Evolutionary conservation across 2,113 vertebrate species (phyloP).

Genomic region (Anguilla japonica): DNA sequence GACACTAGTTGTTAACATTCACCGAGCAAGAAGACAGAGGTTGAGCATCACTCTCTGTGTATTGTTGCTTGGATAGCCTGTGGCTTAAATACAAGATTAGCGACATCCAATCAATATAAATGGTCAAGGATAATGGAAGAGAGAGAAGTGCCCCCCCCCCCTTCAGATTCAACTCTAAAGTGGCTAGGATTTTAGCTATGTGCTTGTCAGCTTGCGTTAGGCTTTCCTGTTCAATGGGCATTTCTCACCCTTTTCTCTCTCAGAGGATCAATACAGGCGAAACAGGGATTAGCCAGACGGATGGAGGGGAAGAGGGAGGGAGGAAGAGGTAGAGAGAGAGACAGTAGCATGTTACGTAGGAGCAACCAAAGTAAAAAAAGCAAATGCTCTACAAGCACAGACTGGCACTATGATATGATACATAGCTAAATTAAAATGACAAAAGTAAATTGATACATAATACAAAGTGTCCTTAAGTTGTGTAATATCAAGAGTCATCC

Average conservation of each 20-base stretch:
- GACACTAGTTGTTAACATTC: not conserved
- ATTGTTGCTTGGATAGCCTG: not conserved
- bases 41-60: not conserved
- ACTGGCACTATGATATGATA: too few relatives aligned
- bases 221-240: constrained; percentile 35
- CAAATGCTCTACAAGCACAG: too few relatives aligned
- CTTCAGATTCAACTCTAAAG: constrained; percentile 14
- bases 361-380: too few relatives aligned
- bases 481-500: too few relatives aligned
- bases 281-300: constrained; percentile 22
- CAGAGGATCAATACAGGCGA: constrained; percentile 52
- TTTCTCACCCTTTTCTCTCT: constrained; percentile 51
- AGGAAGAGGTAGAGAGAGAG: not conserved
- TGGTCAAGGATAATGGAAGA: constrained; percentile 19
- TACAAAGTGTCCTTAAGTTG: too few relatives aligned
- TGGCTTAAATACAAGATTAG: not conserved
- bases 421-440: not conserved
- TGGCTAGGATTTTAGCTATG: constrained; percentile 43
- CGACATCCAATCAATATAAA: not conserved
- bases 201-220: constrained; percentile 52
- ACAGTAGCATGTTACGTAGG: too few relatives aligned
- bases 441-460: too few relatives aligned
- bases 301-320: constrained; percentile 26
- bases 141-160: not conserved
- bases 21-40: not conserved